Percentiles rank a stretch among this genome's conserved stretches.
phyloP scores from a whole-genome alignment of 2,113 vertebrate species.

The Poeciliopsis occidentalis region DNA sequence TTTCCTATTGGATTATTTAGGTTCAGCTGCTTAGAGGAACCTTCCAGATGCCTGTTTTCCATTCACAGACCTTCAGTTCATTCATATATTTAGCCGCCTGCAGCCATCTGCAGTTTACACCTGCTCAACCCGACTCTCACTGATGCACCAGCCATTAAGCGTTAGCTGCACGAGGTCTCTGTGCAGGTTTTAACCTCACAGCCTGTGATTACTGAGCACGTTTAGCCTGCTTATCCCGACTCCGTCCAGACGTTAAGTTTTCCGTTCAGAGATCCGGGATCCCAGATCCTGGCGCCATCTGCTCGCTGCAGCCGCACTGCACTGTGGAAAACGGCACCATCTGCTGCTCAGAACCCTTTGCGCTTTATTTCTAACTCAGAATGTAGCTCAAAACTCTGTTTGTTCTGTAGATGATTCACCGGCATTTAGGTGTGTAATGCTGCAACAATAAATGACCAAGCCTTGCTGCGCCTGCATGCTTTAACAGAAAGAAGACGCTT shows the following conservation, averaged over 20 bases:
- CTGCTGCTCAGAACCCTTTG: neutral
- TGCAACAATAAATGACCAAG: neutral
- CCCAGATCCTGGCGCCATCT: slow-evolving; percentile 8
- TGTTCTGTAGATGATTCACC: neutral
- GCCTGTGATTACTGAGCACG: neutral
- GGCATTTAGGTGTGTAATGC: neutral
- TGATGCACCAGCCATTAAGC: neutral
- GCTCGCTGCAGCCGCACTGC: slow-evolving; percentile 14
- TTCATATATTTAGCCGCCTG: neutral
- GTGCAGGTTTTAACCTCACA: neutral
- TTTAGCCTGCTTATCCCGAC: slow-evolving; percentile 1
- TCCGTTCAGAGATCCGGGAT: slow-evolving; percentile 32
- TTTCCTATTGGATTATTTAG: slow-evolving; percentile 22
- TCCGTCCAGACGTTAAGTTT: slow-evolving; percentile 11
- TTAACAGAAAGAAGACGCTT: neutral
- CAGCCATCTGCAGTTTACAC: slow-evolving; percentile 12
- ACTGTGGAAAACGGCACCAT: too few species aligned
- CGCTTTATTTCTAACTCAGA: too few species aligned
- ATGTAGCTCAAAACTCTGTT: too few species aligned
- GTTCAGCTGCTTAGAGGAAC: neutral
- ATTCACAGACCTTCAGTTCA: slow-evolving; percentile 32
- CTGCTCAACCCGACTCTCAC: slow-evolving; percentile 1
- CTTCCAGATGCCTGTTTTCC: slow-evolving; percentile 26
- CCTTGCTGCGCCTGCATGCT: too few species aligned
- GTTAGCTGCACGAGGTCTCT: neutral